Evolutionary conservation across 2,888 invertebrate species (phyloP).

Genomic region (Aporophyla lueneburgensis): DNA sequence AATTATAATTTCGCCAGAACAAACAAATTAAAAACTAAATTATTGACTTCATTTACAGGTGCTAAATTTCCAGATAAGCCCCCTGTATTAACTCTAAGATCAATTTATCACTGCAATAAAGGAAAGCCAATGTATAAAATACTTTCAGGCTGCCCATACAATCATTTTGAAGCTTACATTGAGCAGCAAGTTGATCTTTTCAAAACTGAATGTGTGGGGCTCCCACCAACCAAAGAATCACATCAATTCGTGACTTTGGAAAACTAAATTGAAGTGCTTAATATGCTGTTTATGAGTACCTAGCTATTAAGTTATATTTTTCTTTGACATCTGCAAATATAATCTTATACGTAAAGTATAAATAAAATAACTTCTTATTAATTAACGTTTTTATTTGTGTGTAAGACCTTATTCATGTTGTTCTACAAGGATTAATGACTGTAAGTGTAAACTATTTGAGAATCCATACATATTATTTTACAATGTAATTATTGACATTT

Average conservation of each 20-base stretch:
- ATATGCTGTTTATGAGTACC: not conserved
- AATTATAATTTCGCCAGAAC: not conserved
- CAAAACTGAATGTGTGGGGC: conserved; percentile 85
- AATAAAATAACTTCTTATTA: conserved; percentile 52
- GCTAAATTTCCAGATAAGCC: conserved; percentile 90
- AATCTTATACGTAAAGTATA: conserved; percentile 1
- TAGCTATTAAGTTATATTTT: conserved; percentile 4
- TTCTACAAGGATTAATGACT: conserved; percentile 33
- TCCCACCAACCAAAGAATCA: conserved; percentile 67
- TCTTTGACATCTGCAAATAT: not conserved
- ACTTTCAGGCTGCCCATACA: conserved; percentile 84
- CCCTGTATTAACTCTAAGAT: conserved; percentile 89
- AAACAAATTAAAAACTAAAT: not conserved
- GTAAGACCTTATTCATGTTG: conserved; percentile 18
- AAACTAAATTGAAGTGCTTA: conserved; percentile 63
- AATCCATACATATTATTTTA: conserved; percentile 22
- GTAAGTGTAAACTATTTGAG: conserved; percentile 31
- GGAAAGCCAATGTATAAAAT: conserved; percentile 86
- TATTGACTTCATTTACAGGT: conserved; percentile 72
- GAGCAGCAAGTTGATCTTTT: conserved; percentile 88
- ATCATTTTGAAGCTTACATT: conserved; percentile 87
- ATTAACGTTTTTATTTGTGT: conserved; percentile 41
- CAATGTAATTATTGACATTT: conserved; percentile 21
- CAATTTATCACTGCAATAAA: conserved; percentile 90
- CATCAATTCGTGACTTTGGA: conserved; percentile 80